phyloP scores from a whole-genome alignment of 2,797 vertebrate genomes.

The Glossophaga mutica region DNA sequence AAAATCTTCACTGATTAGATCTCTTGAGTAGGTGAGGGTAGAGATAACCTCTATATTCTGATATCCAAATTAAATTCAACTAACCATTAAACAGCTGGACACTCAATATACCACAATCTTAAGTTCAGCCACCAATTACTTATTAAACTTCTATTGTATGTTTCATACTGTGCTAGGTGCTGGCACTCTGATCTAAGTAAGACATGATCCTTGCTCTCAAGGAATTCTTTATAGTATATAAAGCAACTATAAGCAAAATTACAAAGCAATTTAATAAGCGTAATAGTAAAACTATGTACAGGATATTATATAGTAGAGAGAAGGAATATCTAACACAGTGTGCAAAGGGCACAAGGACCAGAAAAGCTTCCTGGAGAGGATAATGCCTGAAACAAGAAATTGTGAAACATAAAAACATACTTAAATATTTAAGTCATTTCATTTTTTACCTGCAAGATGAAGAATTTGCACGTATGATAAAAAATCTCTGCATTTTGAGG shows the following conservation, averaged over 20 bases:
- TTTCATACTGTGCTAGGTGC: not conserved
- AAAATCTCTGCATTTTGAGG: slow-evolving; percentile 90
- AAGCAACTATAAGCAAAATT: slow-evolving; percentile 22
- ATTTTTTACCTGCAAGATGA: slow-evolving; percentile 89
- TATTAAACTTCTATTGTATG: not conserved
- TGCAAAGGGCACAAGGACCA: slow-evolving; percentile 7
- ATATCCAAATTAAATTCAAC: slow-evolving; percentile 16
- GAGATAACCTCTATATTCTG: not conserved
- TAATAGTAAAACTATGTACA: not conserved
- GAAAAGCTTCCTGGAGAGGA: not conserved
- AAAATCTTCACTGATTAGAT: not conserved
- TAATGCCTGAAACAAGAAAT: not conserved
- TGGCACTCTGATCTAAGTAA: not conserved
- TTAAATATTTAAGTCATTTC: not conserved
- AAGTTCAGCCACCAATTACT: not conserved
- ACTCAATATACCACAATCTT: not conserved
- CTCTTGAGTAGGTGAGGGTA: not conserved
- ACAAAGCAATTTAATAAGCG: not conserved
- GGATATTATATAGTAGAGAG: not conserved
- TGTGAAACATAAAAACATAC: not conserved
- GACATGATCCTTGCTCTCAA: not conserved
- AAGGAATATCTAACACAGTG: not conserved
- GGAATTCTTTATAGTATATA: not conserved
- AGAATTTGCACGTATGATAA: slow-evolving; percentile 90
- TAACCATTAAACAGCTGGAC: slow-evolving; percentile 27